These are phyloP conservation scores for Drosophila ficusphila DNA, from an alignment of 1,140 invertebrate species.

Conservation along the genomic window DNA sequence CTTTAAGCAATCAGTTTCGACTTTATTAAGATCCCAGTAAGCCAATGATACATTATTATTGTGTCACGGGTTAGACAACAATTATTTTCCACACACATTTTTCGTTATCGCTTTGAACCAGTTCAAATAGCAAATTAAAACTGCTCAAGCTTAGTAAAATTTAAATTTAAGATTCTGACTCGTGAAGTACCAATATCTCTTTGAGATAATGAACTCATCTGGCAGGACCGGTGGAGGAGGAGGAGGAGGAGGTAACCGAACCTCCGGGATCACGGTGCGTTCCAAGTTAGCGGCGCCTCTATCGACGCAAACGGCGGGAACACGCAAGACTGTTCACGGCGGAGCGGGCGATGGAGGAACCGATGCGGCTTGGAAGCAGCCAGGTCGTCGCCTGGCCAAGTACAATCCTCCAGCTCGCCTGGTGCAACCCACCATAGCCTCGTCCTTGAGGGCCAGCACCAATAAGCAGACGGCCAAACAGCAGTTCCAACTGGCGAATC, in stretches of 20 bases:
- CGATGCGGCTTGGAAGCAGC: slow-evolving; percentile 37
- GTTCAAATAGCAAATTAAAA: slow-evolving; percentile 5
- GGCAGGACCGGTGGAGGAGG: not conserved
- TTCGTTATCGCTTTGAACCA: slow-evolving; percentile 11
- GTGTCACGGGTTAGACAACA: not conserved
- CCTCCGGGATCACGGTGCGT: slow-evolving; percentile 6
- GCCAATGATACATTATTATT: not conserved
- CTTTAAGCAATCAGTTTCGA: too few relatives aligned
- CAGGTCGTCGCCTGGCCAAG: slow-evolving; percentile 5
- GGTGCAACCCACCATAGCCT: slow-evolving; percentile 61
- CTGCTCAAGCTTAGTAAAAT: slow-evolving; percentile 13
- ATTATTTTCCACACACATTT: not conserved
- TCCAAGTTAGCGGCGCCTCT: slow-evolving; percentile 40
- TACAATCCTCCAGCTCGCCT: not conserved
- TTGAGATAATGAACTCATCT: not conserved
- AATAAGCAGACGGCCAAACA: slow-evolving; percentile 27
- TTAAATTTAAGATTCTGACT: not conserved
- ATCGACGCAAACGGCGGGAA: slow-evolving; percentile 51
- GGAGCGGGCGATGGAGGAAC: slow-evolving; percentile 66
- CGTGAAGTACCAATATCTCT: not conserved
- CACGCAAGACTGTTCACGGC: slow-evolving; percentile 44
- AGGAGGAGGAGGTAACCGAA: not conserved
- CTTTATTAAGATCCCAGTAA: not conserved
- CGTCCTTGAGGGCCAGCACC: slow-evolving; percentile 51
- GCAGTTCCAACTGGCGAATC: slow-evolving; percentile 2